These are phyloP conservation scores for Platycheirus rosarum DNA, from an alignment of 2,888 invertebrate genomes.

Conservation along the genomic window DNA sequence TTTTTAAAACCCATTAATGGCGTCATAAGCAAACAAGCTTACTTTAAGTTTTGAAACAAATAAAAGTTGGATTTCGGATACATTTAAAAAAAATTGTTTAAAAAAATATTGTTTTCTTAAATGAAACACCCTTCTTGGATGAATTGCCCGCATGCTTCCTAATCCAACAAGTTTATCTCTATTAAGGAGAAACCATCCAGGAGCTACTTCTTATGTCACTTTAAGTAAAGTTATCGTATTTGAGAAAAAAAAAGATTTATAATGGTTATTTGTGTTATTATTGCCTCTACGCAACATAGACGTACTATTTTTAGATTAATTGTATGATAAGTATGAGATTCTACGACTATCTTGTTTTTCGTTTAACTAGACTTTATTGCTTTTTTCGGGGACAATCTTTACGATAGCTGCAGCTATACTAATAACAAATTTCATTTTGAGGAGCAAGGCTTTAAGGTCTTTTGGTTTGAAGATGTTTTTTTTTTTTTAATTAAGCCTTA, in stretches of 20 bases:
- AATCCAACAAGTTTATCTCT: slow-evolving; percentile 18
- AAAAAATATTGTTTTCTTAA: no score
- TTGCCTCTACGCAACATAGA: slow-evolving; percentile 15
- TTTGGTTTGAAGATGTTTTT: slow-evolving; percentile 3
- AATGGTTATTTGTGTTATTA: slow-evolving; percentile 8
- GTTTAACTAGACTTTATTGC: not conserved
- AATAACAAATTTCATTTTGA: not conserved
- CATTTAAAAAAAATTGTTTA: no score
- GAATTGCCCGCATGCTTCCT: not conserved
- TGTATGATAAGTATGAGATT: slow-evolving; percentile 17
- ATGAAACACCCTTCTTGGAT: no score
- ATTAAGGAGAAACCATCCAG: slow-evolving; percentile 1
- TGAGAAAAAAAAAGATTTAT: slow-evolving; percentile 11
- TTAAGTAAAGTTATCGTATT: slow-evolving; percentile 21
- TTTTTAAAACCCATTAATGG: no score
- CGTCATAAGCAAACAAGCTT: no score
- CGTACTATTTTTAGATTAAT: slow-evolving; percentile 48
- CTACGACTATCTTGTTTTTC: slow-evolving; percentile 6
- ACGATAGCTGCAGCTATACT: not conserved
- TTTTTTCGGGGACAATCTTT: slow-evolving; percentile 23
- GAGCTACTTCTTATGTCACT: slow-evolving; percentile 41
- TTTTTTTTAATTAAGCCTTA: slow-evolving; percentile 44
- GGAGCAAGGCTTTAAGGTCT: not conserved
- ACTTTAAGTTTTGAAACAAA: no score
- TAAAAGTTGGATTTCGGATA: no score